Evolutionary conservation across 2,888 invertebrate species (phyloP), one percentile per base, ranked within the genome.

Genomic region (Brachyopa scutellaris): DNA sequence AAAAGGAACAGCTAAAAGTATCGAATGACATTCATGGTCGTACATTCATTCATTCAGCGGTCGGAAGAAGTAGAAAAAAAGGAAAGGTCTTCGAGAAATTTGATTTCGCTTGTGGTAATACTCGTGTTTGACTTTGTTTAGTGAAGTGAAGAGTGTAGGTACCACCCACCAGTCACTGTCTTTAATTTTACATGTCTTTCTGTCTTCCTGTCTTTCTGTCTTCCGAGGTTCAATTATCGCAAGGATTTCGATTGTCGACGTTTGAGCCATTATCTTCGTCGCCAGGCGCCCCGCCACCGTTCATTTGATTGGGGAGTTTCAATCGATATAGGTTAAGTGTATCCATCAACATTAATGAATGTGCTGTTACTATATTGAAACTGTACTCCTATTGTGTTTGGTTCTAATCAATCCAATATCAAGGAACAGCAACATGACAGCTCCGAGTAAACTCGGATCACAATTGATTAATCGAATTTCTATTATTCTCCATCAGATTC

Each of bases 391-490:
- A 64, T 66, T 82, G 77, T 64, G 26, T 66, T 77, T 47, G 47
- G 61, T 33, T 77, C 77, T 77, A 82, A 82, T 82, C 82, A 82
- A 82, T 82, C 61, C 61, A 69, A 76, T 80, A 80, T 76, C 69
- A 61, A 21, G 70, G 66, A 55, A 47, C 66, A 70, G 38, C 70
- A n/a, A 70, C 77, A 82, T 82, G 82, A 82, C 82, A 82, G 55
- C 70, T 82, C 7, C 59, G 70, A 64, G 64, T 82, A 77, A 77
- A 82, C 57, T 77, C 70, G 19, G 64, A 57, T 77, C 47, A 72
- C 70, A 70, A 77, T 82, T 82, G 70, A 82, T 76, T 82, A 82
- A 82, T 82, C 82, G 82, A 82, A 62, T 82, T 76, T 77, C 82
- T 82, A 72, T 82, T 82, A 76, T 76, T 70, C 53, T 61, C 64